Conservation (phyloP, 2,797 vertebrate species). For the Manis pentadactyla region DNA sequence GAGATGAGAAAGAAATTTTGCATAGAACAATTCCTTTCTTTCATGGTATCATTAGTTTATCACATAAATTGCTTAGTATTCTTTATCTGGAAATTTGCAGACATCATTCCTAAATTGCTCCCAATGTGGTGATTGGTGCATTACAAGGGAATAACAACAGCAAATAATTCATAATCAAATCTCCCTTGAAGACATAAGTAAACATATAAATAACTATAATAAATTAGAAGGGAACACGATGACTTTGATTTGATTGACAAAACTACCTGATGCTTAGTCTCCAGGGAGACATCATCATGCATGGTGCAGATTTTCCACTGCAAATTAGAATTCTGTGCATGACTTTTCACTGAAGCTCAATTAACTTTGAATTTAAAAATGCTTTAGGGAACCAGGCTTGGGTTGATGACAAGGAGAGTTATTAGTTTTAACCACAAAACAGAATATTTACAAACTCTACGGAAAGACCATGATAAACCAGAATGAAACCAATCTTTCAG, state of each 20-base stretch:
- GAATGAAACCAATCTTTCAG: conserved; percentile 49
- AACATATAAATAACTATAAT: conserved; percentile 79
- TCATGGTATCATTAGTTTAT: conserved; percentile 68
- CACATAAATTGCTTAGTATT: conserved; percentile 69
- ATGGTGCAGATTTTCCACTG: conserved; percentile 21
- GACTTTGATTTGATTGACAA: conserved; percentile 78
- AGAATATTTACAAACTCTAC: conserved; percentile 55
- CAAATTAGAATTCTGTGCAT: conserved; percentile 71
- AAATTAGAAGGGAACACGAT: conserved; percentile 72
- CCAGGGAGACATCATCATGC: conserved; percentile 61
- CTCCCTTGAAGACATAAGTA: conserved; percentile 74
- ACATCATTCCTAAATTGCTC: conserved; percentile 80
- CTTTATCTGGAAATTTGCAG: conserved; percentile 79
- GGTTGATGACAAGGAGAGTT: conserved; percentile 48
- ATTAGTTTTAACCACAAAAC: conserved; percentile 66
- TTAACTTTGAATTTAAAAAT: conserved; percentile 77
- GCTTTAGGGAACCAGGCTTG: conserved; percentile 50
- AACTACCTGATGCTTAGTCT: conserved; percentile 73
- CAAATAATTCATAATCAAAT: conserved; percentile 85
- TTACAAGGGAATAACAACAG: conserved; percentile 82
- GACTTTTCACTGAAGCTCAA: conserved; percentile 63
- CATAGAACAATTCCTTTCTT: conserved; percentile 8
- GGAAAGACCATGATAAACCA: conserved; percentile 55
- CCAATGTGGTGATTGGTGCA: conserved; percentile 77
- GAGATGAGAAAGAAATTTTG: background rate